These are phyloP conservation scores for Nomada hirtipes DNA, from an alignment of 2,888 invertebrate genomes.

Conservation along the genomic window DNA sequence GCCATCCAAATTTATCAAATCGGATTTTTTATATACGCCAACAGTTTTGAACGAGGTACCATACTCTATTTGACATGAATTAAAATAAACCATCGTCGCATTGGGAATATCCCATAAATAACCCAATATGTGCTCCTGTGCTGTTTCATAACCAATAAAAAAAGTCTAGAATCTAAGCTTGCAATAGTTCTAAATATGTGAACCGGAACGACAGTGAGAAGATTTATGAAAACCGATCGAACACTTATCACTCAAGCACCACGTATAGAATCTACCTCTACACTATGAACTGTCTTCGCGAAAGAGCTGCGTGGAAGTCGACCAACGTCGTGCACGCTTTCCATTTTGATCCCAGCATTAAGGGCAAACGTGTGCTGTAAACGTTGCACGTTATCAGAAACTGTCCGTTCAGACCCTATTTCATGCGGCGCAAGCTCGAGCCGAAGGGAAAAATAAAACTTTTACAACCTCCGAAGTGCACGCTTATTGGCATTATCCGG, in stretches of 20 bases:
- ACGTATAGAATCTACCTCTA: not conserved
- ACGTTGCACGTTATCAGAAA: constrained; percentile 34
- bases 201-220: not conserved
- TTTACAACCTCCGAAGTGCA: constrained; percentile 32
- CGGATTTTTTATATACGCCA: too few relatives aligned
- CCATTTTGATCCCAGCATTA: constrained; percentile 28
- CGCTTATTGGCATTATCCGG: constrained; percentile 47
- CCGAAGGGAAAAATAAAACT: constrained; percentile 49
- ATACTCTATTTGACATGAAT: too few relatives aligned
- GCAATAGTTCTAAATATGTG: not conserved
- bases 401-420: constrained; percentile 22
- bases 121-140: too few relatives aligned
- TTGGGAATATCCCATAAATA: too few relatives aligned
- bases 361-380: constrained; percentile 33
- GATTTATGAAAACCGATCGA: not conserved
- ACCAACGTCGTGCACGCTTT: constrained; percentile 23
- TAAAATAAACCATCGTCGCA: too few relatives aligned
- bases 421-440: not conserved
- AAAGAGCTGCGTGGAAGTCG: not conserved
- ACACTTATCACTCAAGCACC: not conserved
- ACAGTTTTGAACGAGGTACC: too few relatives aligned
- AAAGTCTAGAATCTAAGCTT: too few relatives aligned
- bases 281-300: not conserved
- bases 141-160: too few relatives aligned
- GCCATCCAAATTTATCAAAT: too few relatives aligned